Evolutionary conservation across 2,113 vertebrate species (phyloP), one percentile per base, ranked within the genome.

Genomic region (Thermophis baileyi): DNA sequence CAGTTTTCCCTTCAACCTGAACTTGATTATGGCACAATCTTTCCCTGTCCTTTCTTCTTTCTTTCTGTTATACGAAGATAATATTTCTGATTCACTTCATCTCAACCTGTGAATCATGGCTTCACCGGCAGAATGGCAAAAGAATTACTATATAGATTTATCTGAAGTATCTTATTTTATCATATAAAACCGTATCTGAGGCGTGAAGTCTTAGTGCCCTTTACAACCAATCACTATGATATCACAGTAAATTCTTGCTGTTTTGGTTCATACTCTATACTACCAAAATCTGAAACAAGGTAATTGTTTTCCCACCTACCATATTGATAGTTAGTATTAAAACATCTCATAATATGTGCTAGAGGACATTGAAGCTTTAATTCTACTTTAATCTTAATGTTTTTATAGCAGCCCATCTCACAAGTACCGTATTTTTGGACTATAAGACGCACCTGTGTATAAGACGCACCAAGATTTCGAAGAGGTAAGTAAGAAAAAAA

Each of bases 1-100:
- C 27, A n/a, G 30, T 63, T 63, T 63, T 5, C 11, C 27, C 60
- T 30, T 63, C 60, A 63, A 63, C 30, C 35, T 93, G 50, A 93
- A 87, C 49, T 92, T 92, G 60, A 53, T 94, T 92, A 60, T 57
- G 90, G 87, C 30, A 89, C 63, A 89, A 95, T 92, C 89, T 50
- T 89, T 51, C 0, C 2, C 4, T 85, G 91, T 93, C 89, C 91
- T 94, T 35, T 92, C 90, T 10, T 9, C 0, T 0, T 55, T n/a
- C 91, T 90, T 95, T 93, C 90, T 90, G 81, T 7, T 95, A 44
- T 53, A 95, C 60, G 27, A 85, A 60, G 46, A 91, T 40, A 91
- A 88, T 74, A 57, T 57, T 22, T 88, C 40, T 55, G 5, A 44
- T 51, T 94, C 55, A 94, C 54, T 55, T 95, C 90, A 89, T 87